These are phyloP conservation scores for Homarus americanus DNA, from an alignment of 1,140 invertebrate genomes.

Conservation along the genomic window DNA sequence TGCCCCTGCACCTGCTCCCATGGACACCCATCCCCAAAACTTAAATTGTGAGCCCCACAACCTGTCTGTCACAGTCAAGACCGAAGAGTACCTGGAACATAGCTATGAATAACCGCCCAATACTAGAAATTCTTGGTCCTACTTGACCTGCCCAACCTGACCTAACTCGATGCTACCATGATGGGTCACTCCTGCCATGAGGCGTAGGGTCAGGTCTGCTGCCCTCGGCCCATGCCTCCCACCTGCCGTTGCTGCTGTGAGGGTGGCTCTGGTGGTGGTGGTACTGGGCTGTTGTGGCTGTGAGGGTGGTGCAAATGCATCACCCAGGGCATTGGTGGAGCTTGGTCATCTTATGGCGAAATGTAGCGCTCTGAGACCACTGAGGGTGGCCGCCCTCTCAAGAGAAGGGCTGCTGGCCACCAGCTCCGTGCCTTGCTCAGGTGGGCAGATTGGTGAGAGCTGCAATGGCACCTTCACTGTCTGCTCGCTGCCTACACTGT, in stretches of 20 bases:
- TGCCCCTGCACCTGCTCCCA: slow-evolving; percentile 37
- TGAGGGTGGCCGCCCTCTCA: slow-evolving; percentile 8
- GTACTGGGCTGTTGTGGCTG: slow-evolving; percentile 52
- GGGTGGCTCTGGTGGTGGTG: slow-evolving; percentile 41
- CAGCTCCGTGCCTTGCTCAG: slow-evolving; percentile 57
- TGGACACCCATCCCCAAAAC: slow-evolving; percentile 62
- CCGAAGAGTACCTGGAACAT: slow-evolving; percentile 59
- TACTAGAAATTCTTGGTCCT: neutral
- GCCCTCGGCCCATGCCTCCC: slow-evolving; percentile 42
- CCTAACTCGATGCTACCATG: slow-evolving; percentile 6
- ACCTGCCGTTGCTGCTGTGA: slow-evolving; percentile 44
- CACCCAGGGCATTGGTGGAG: slow-evolving; percentile 69
- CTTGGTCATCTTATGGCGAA: slow-evolving; percentile 33
- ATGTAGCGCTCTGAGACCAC: slow-evolving; percentile 12
- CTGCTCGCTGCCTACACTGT: slow-evolving; percentile 48
- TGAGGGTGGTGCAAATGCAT: slow-evolving; percentile 58
- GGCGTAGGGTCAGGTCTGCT: slow-evolving; percentile 54
- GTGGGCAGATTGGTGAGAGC: slow-evolving; percentile 25
- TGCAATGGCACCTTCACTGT: neutral
- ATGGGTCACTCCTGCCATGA: slow-evolving; percentile 46
- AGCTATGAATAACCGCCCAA: slow-evolving; percentile 58
- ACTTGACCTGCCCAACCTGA: slow-evolving; percentile 38
- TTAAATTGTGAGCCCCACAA: slow-evolving; percentile 47
- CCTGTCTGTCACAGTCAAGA: slow-evolving; percentile 53
- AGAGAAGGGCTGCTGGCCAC: slow-evolving; percentile 40